Evolutionary conservation across 2,797 vertebrate species (phyloP).

Genomic region (Lagorchestes hirsutus): DNA sequence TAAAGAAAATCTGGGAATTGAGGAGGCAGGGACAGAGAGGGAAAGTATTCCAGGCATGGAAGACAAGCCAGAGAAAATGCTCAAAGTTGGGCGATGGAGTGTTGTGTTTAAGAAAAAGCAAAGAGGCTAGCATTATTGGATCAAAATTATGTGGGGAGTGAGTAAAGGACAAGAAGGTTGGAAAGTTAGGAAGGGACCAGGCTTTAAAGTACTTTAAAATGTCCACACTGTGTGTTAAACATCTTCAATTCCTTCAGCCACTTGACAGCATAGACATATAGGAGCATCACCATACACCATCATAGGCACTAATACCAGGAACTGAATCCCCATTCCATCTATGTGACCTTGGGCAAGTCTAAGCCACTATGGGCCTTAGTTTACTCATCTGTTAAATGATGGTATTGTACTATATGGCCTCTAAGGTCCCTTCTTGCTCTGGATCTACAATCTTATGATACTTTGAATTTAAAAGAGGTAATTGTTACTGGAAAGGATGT

Average conservation of each 20-base stretch:
- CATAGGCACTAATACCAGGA: neutral
- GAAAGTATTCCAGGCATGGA: neutral
- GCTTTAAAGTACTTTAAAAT: neutral
- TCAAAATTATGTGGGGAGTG: neutral
- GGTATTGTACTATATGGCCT: neutral
- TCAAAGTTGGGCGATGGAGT: neutral
- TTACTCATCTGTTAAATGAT: neutral
- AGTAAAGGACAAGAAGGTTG: neutral
- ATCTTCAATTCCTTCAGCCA: neutral
- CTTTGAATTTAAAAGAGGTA: neutral
- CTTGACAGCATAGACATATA: neutral
- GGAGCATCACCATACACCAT: neutral
- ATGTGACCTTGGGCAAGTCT: neutral
- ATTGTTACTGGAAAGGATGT: neutral
- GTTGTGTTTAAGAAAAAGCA: neutral
- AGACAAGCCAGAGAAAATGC: neutral
- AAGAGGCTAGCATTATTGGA: neutral
- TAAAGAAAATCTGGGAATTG: neutral
- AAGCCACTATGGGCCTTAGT: neutral
- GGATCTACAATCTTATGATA: neutral
- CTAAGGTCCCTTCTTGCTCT: neutral
- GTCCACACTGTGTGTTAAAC: neutral
- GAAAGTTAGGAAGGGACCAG: neutral
- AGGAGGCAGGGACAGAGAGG: neutral
- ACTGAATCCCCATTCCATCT: neutral